Evolutionary conservation across 2,888 invertebrate genomes (phyloP).

Genomic region (Iselma pallidipennis): DNA sequence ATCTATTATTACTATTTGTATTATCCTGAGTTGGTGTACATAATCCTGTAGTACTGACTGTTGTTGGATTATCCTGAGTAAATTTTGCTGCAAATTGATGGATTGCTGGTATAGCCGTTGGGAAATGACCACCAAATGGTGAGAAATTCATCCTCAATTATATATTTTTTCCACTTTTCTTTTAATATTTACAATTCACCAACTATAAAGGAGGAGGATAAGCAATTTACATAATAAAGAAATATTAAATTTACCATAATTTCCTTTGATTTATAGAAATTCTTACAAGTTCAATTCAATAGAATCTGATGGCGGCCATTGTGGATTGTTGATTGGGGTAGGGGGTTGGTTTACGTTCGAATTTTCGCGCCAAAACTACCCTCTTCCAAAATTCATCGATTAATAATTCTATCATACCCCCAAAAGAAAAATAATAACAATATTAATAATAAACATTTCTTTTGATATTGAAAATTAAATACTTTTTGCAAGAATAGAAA

Average conservation of each 20-base stretch:
- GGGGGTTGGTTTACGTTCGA: constrained; percentile 29
- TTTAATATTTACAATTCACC: background rate
- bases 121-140: constrained; percentile 81
- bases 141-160: constrained; percentile 75
- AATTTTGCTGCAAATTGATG: constrained; percentile 83
- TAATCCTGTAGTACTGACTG: constrained; percentile 10
- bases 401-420: too few species aligned
- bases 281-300: constrained; percentile 14
- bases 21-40: constrained; percentile 37
- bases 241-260: background rate
- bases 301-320: constrained; percentile 35
- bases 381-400: too few species aligned
- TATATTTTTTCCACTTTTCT: constrained; percentile 25
- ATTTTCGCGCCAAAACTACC: constrained; percentile 33
- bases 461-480: too few species aligned
- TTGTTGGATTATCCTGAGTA: constrained; percentile 53
- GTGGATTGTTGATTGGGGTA: constrained; percentile 24
- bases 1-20: constrained; percentile 44
- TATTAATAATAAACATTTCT: too few species aligned
- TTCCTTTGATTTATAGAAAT: background rate
- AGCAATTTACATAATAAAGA: background rate
- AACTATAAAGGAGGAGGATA: background rate
- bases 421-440: too few species aligned
- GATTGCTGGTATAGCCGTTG: constrained; percentile 76
- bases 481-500: too few species aligned